A percentile compares a stretch with the other conserved stretches of the same genome.
Conservation (phyloP, 1,140 invertebrate species). For the Scaptomyza pallida region DNA sequence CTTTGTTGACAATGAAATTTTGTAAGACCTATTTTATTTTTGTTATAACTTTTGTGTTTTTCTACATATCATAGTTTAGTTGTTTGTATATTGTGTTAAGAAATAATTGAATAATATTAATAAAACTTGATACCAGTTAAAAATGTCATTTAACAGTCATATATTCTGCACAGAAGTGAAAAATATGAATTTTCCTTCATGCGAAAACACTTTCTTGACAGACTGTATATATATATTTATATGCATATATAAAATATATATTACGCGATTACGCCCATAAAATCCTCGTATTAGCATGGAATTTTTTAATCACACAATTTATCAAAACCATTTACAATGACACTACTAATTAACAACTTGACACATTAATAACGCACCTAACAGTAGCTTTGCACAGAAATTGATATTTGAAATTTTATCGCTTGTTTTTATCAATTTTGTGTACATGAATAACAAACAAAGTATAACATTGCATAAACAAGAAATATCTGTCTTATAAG, state of each 20-base stretch:
- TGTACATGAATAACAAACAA: neutral
- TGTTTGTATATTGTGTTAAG: no score
- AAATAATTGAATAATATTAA: no score
- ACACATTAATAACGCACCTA: conserved; percentile 8
- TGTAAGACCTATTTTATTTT: no score
- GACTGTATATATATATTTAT: conserved; percentile 16
- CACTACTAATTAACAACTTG: conserved; percentile 4
- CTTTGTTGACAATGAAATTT: no score
- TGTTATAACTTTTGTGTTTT: no score
- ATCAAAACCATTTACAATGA: neutral
- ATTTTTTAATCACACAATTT: neutral
- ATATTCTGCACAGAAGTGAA: no score
- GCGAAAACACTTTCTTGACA: conserved; percentile 5
- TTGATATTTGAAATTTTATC: conserved; percentile 10
- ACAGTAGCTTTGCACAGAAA: conserved; percentile 8
- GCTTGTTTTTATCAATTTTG: neutral
- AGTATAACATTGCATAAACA: neutral
- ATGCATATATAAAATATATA: conserved; percentile 11
- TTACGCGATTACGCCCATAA: neutral
- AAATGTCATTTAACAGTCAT: no score
- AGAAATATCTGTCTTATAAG: neutral
- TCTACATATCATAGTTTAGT: no score
- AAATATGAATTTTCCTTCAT: no score
- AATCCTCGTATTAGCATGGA: neutral
- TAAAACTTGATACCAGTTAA: no score